A percentile compares a stretch with the other conserved stretches of the same genome.
Evolutionary conservation across 2,113 vertebrate species (phyloP).

Genomic region (Barbus barbus): DNA sequence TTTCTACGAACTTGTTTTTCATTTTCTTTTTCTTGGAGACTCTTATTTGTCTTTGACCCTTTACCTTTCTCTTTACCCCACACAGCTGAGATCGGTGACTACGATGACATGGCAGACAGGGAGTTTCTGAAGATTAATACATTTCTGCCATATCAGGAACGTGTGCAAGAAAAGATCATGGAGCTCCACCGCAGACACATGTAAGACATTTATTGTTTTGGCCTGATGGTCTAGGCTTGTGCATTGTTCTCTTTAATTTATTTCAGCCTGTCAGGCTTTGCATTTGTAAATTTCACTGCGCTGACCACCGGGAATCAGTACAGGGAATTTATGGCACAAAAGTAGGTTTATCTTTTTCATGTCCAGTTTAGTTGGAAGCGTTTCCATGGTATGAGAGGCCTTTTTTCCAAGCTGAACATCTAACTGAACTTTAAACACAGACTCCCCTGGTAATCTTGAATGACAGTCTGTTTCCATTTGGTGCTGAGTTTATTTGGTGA

Average conservation of each 20-base stretch:
- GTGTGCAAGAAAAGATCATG: conserved; percentile 84
- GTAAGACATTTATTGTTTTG: conserved; percentile 76
- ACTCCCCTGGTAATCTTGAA: conserved; percentile 5
- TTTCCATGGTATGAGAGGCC: background rate
- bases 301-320: background rate
- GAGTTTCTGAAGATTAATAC: conserved; percentile 84
- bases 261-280: background rate
- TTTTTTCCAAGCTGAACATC: background rate
- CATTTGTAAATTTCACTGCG: background rate
- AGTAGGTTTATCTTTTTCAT: background rate
- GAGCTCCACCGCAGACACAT: conserved; percentile 84
- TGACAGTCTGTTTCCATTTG: background rate
- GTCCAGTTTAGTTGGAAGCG: background rate
- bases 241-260: conserved; percentile 4
- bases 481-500: background rate
- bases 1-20: background rate
- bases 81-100: conserved; percentile 95
- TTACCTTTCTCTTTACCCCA: conserved; percentile 16
- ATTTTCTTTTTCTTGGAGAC: background rate
- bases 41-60: background rate
- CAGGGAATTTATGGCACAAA: background rate
- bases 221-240: background rate
- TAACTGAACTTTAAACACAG: conserved; percentile 20
- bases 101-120: conserved; percentile 81
- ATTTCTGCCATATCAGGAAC: conserved; percentile 86